These are phyloP conservation scores for Myripristis murdjan DNA, from an alignment of 2,797 vertebrate species.

Conservation along the genomic window DNA sequence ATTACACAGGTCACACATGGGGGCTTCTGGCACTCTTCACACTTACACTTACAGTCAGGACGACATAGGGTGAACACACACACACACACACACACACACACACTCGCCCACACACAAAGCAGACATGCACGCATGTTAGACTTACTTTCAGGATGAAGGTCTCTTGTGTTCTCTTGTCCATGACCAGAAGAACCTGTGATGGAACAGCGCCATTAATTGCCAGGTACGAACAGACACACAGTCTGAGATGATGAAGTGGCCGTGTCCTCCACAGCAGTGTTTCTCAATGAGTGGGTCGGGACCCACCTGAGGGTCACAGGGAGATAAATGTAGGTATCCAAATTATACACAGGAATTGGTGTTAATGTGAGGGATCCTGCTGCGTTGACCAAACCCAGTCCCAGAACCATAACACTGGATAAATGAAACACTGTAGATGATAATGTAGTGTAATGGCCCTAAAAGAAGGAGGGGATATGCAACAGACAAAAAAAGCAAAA, in stretches of 20 bases:
- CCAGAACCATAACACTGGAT: not conserved
- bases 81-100: slow-evolving; percentile 1
- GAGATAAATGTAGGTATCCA: slow-evolving; percentile 64
- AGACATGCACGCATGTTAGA: slow-evolving; percentile 41
- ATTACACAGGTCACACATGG: slow-evolving; percentile 93
- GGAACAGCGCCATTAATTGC: slow-evolving; percentile 70
- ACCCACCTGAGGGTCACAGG: slow-evolving; percentile 50
- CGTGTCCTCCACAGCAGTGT: slow-evolving; percentile 54
- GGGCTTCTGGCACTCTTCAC: slow-evolving; percentile 79
- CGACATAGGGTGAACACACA: slow-evolving; percentile 21
- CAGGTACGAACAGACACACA: slow-evolving; percentile 38
- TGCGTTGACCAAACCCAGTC: slow-evolving; percentile 32
- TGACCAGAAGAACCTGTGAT: slow-evolving; percentile 95
- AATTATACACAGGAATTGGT: slow-evolving; percentile 54
- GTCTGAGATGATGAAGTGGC: slow-evolving; percentile 61
- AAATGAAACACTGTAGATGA: not conserved
- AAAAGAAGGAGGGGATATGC: not conserved
- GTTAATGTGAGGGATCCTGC: slow-evolving; percentile 26
- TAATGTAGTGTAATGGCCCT: not conserved
- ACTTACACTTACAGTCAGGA: slow-evolving; percentile 66
- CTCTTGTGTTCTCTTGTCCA: slow-evolving; percentile 96
- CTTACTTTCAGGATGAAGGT: slow-evolving; percentile 98
- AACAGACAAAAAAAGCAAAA: not conserved
- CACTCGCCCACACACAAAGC: slow-evolving; percentile 14
- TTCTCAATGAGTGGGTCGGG: slow-evolving; percentile 47